A percentile compares a stretch with the other conserved stretches of the same genome.
Conservation (phyloP, 2,888 invertebrate genomes). For the Zonitis immaculata region DNA sequence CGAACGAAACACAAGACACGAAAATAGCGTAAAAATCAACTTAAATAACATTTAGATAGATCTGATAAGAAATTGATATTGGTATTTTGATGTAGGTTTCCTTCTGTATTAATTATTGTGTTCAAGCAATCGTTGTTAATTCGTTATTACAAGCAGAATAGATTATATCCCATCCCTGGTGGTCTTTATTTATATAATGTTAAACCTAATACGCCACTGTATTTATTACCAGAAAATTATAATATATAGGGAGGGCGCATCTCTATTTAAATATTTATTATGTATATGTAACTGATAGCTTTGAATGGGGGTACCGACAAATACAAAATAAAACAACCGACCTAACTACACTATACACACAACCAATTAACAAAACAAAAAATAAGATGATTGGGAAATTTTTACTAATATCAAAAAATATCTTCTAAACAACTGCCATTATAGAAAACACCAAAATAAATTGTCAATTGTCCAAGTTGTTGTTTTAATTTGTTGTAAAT, state of each 20-base stretch:
- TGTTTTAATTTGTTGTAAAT: background rate
- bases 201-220: conserved; percentile 16
- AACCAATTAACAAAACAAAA: too few relatives aligned
- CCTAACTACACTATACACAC: background rate
- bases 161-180: conserved; percentile 12
- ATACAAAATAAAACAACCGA: background rate
- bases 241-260: background rate
- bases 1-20: too few relatives aligned
- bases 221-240: conserved; percentile 8
- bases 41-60: background rate
- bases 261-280: background rate
- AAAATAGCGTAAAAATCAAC: background rate
- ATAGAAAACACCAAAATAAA: background rate
- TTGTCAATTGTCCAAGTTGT: background rate
- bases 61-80: background rate
- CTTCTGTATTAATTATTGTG: conserved; percentile 13
- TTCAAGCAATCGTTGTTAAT: conserved; percentile 19
- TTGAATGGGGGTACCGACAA: background rate
- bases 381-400: too few relatives aligned
- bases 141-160: conserved; percentile 15
- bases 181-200: conserved; percentile 20
- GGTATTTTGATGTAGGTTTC: background rate
- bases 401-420: too few relatives aligned
- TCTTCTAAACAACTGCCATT: background rate
- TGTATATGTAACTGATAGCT: background rate